Conservation (phyloP, 2,113 vertebrate genomes). For the Aphelocoma coerulescens region DNA sequence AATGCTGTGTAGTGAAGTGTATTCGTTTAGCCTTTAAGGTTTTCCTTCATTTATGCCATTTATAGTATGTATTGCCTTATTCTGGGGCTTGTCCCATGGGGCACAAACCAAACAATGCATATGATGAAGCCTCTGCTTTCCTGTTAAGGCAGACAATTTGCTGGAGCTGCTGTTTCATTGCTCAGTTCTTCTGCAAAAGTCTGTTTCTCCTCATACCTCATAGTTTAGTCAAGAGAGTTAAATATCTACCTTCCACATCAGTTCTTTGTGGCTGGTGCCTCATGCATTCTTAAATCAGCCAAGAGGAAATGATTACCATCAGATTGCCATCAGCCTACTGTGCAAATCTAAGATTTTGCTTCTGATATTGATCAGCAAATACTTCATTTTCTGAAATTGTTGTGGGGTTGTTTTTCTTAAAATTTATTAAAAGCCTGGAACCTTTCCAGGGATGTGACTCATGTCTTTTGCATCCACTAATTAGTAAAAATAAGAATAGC, state of each 20-base stretch:
- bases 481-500: neutral
- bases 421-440: neutral
- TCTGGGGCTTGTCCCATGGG: fast-evolving
- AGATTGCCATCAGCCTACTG: neutral
- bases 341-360: neutral
- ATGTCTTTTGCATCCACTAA: neutral
- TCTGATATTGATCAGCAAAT: neutral
- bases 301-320: neutral
- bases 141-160: neutral
- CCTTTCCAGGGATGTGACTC: neutral
- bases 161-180: neutral
- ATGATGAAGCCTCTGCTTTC: neutral
- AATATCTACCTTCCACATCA: neutral
- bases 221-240: neutral
- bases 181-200: neutral
- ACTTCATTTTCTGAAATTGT: neutral
- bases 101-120: fast-evolving
- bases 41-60: neutral
- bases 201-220: neutral
- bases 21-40: neutral
- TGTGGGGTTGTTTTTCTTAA: neutral
- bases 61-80: neutral
- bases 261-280: neutral
- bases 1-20: neutral
- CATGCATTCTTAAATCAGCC: neutral